phyloP scores from a whole-genome alignment of 2,888 invertebrate genomes.

The Drosophila testacea region DNA sequence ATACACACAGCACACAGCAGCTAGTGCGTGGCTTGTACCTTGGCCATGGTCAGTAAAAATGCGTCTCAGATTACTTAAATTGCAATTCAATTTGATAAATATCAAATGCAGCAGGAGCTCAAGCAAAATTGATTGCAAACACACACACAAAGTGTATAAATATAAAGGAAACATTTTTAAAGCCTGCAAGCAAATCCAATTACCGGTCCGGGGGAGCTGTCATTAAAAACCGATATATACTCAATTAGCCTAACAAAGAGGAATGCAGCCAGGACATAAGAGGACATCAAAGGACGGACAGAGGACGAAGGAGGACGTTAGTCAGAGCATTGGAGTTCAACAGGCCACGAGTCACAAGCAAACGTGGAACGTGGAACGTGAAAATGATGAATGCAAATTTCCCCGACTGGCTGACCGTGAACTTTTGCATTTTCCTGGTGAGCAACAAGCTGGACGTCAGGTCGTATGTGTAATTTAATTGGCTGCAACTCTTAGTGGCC shows the following conservation, averaged over 20 bases:
- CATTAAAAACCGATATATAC: constrained; percentile 48
- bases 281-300: background rate
- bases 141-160: background rate
- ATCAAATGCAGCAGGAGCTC: constrained; percentile 28
- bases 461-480: constrained; percentile 62
- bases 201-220: constrained; percentile 21
- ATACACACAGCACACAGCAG: background rate
- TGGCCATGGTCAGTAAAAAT: constrained; percentile 23
- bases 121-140: constrained; percentile 6
- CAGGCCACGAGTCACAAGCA: constrained; percentile 19
- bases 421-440: constrained; percentile 66
- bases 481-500: constrained; percentile 27
- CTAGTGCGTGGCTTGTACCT: constrained; percentile 14
- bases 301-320: background rate
- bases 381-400: constrained; percentile 57
- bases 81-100: constrained; percentile 56
- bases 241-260: constrained; percentile 41
- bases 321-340: constrained; percentile 4
- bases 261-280: background rate
- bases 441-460: constrained; percentile 36
- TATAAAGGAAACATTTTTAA: background rate
- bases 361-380: constrained; percentile 11
- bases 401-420: constrained; percentile 49
- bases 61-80: constrained; percentile 57
- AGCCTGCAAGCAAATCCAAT: constrained; percentile 19